Percentiles rank a stretch among this genome's conserved stretches.
Conservation (phyloP, 2,888 invertebrate species). For the Timema podura region DNA sequence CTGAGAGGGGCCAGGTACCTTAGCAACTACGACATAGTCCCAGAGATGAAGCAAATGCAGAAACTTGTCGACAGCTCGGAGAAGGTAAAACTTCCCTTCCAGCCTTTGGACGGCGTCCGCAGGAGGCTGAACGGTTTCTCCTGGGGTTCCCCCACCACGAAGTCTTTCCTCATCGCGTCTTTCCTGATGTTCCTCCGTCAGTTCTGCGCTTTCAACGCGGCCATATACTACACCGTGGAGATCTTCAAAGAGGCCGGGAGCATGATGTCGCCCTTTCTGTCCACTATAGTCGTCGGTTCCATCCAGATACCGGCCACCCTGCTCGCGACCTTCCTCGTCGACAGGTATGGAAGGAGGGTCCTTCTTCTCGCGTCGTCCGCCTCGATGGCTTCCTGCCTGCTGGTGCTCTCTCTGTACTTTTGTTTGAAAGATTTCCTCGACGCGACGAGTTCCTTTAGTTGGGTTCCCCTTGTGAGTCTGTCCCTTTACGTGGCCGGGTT, state of each 20-base stretch:
- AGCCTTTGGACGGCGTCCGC: too few relatives aligned
- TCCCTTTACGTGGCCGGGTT: slow-evolving; percentile 43
- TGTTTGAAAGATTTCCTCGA: slow-evolving; percentile 26
- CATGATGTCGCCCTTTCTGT: too few relatives aligned
- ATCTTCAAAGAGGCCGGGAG: slow-evolving; percentile 52
- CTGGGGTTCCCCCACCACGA: slow-evolving; percentile 51
- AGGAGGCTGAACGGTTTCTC: too few relatives aligned
- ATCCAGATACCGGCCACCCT: slow-evolving; percentile 69
- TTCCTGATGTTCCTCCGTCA: slow-evolving; percentile 79
- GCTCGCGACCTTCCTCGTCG: slow-evolving; percentile 70
- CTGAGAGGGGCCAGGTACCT: slow-evolving; percentile 55
- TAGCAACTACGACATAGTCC: slow-evolving; percentile 57
- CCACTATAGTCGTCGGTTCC: slow-evolving; percentile 61
- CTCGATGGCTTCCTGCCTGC: slow-evolving; percentile 50
- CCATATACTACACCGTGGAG: slow-evolving; percentile 65
- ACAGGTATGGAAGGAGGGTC: slow-evolving; percentile 68
- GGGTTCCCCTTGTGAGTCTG: slow-evolving; percentile 43
- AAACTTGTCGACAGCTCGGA: slow-evolving; percentile 35
- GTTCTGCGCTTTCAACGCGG: slow-evolving; percentile 75
- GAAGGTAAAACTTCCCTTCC: too few relatives aligned
- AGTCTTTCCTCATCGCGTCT: slow-evolving; percentile 70
- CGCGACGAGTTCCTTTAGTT: slow-evolving; percentile 27
- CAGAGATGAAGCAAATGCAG: slow-evolving; percentile 65
- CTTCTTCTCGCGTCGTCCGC: slow-evolving; percentile 67
- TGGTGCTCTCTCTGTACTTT: too few relatives aligned